These are phyloP conservation scores for Drosophila histrio DNA, from an alignment of 2,888 invertebrate species.

Conservation along the genomic window DNA sequence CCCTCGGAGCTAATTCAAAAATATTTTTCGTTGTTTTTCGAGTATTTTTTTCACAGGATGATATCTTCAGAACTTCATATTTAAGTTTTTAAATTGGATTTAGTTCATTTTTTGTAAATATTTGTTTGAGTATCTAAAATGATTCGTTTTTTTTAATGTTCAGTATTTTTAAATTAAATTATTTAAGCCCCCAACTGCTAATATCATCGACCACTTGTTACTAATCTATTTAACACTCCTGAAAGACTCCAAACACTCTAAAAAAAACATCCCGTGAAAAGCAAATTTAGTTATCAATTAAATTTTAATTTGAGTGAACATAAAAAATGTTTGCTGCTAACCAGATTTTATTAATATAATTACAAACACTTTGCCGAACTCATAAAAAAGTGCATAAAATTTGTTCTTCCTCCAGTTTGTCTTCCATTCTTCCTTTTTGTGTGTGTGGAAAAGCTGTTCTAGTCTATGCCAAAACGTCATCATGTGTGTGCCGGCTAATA, in stretches of 20 bases:
- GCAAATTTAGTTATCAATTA: conserved; percentile 31
- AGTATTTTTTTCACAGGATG: conserved; percentile 28
- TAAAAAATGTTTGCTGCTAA: conserved; percentile 22
- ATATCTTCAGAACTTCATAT: not conserved
- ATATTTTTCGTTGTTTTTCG: conserved; percentile 12
- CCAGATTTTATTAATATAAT: conserved; percentile 70
- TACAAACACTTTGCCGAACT: conserved; percentile 67
- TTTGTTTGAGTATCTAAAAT: not conserved
- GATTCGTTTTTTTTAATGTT: not conserved
- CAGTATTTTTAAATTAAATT: not conserved
- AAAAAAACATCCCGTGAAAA: conserved; percentile 2
- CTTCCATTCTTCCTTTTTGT: conserved; percentile 4
- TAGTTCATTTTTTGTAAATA: not conserved
- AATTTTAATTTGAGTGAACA: conserved; percentile 32
- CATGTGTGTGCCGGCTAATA: conserved; percentile 42
- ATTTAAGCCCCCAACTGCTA: not conserved
- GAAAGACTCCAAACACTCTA: not conserved
- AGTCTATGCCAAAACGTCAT: conserved; percentile 59
- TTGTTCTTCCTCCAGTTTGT: conserved; percentile 29
- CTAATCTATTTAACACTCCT: conserved; percentile 24
- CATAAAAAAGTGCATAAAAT: conserved; percentile 72
- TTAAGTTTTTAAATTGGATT: not conserved
- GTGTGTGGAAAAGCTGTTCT: conserved; percentile 59
- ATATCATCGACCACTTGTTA: not conserved
- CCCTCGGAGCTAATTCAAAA: conserved; percentile 2